Percentiles rank a stretch among this genome's conserved stretches.
These are phyloP conservation scores for Pseudeuparius sepicola DNA, from an alignment of 2,888 invertebrate species.

Conservation along the genomic window DNA sequence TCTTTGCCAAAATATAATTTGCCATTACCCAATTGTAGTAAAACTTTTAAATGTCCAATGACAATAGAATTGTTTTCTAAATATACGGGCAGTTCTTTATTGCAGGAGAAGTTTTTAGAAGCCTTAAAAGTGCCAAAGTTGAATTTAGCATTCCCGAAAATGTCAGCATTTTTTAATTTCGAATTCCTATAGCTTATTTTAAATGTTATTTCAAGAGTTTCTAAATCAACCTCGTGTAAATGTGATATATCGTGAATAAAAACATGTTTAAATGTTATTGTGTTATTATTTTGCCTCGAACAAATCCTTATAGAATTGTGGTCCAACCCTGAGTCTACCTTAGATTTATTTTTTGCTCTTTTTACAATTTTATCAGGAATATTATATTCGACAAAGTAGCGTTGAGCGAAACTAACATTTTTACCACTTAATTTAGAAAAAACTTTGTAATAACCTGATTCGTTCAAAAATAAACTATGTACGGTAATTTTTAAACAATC, in stretches of 20 bases:
- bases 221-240: slow-evolving; percentile 30
- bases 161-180: slow-evolving; percentile 38
- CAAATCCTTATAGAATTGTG: slow-evolving; percentile 35
- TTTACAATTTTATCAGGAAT: slow-evolving; percentile 34
- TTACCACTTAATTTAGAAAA: slow-evolving; percentile 25
- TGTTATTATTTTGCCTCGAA: slow-evolving; percentile 31
- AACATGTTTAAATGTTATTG: slow-evolving; percentile 40
- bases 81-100: slow-evolving; percentile 36
- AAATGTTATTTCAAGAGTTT: slow-evolving; percentile 36
- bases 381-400: slow-evolving; percentile 42
- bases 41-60: slow-evolving; percentile 39
- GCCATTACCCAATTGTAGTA: slow-evolving; percentile 41
- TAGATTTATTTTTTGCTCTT: slow-evolving; percentile 29
- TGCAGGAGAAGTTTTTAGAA: slow-evolving; percentile 34
- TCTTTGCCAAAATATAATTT: slow-evolving; percentile 43
- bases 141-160: slow-evolving; percentile 39
- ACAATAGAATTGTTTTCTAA: slow-evolving; percentile 36
- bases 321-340: slow-evolving; percentile 35
- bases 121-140: slow-evolving; percentile 34
- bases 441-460: slow-evolving; percentile 39
- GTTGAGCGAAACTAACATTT: slow-evolving; percentile 28
- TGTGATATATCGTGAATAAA: slow-evolving; percentile 38
- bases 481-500: slow-evolving; percentile 40
- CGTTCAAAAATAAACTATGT: slow-evolving; percentile 38
- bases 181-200: slow-evolving; percentile 39